Evolutionary conservation across 1,140 invertebrate species (phyloP), one percentile per base, ranked within the genome.

Genomic region (Reticulitermes speratus): DNA sequence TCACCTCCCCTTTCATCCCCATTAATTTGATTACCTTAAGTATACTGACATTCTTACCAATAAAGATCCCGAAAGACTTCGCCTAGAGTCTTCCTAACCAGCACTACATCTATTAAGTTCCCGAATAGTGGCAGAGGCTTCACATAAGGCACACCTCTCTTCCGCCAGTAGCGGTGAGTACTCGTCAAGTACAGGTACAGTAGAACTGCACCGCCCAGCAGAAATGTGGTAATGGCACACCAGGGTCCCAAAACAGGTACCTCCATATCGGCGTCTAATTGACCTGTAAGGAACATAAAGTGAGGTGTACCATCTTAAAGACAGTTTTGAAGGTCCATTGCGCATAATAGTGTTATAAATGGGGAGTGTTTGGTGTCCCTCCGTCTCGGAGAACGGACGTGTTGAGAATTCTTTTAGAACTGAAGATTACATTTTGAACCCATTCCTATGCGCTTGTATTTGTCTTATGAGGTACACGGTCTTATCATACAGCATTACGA

Each of bases 61-160:
- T 84, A 84, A 38, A 84, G 3, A 38, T 84, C 84, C 45, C n/a
- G 30, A 21, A 8, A 55, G 11, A 32, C 48, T 11, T 87, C 45
- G 0, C 48, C n/a, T 1, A 89, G 30, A 2, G 14, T 45, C 8
- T 59, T 84, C 25, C 25, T 14, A 1, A 25, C 7, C n/a, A 85
- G 44, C 44, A 87, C 48, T 44, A 45, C 25, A 59, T 87, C 84
- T 8, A 48, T 55, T 0, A 85, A 48, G 84, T 87, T 87, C 19
- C 86, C 86, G 44, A 87, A 87, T 8, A 87, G 45, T 32, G 65
- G 81, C 3, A 85, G 82, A 25, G 86, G 86, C 38, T 44, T 87
- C 44, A 44, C 59, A 11, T 69, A 59, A 32, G 52, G 25, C 7
- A 87, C 59, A 3, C 83, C 83, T 52, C 65, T 48, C 44, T 87